phyloP scores from a whole-genome alignment of 2,888 invertebrate species.

The Piscicola geometra region DNA sequence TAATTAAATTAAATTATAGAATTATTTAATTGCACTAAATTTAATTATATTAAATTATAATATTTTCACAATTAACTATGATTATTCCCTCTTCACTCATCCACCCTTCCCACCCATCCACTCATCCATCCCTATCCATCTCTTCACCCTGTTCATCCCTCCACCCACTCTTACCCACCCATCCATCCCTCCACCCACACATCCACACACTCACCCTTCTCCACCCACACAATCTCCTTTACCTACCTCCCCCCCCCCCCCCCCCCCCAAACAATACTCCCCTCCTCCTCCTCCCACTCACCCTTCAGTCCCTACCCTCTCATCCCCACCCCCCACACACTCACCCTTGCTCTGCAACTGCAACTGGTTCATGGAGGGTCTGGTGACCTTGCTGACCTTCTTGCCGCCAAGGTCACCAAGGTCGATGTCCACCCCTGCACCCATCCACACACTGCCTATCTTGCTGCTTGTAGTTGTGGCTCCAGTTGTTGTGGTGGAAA shows the following conservation, averaged over 20 bases:
- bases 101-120: no score
- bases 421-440: constrained; percentile 73
- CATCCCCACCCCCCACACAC: not conserved
- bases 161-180: not conserved
- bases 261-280: not conserved
- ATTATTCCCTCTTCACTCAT: no score
- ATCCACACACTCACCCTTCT: not conserved
- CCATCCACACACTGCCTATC: constrained; percentile 47
- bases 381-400: constrained; percentile 55
- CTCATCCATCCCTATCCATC: not conserved
- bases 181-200: not conserved
- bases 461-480: not conserved
- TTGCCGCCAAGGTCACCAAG: constrained; percentile 69
- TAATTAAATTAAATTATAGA: no score
- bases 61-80: no score
- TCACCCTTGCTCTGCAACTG: constrained; percentile 24
- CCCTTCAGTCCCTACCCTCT: not conserved
- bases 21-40: no score
- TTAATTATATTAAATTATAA: no score
- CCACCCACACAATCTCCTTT: not conserved
- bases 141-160: not conserved
- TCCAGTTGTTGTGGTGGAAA: not conserved
- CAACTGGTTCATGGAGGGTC: constrained; percentile 82
- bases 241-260: not conserved
- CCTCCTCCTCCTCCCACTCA: not conserved